Evolutionary conservation across 2,888 invertebrate genomes (phyloP).

Genomic region (Trichopria drosophilae): DNA sequence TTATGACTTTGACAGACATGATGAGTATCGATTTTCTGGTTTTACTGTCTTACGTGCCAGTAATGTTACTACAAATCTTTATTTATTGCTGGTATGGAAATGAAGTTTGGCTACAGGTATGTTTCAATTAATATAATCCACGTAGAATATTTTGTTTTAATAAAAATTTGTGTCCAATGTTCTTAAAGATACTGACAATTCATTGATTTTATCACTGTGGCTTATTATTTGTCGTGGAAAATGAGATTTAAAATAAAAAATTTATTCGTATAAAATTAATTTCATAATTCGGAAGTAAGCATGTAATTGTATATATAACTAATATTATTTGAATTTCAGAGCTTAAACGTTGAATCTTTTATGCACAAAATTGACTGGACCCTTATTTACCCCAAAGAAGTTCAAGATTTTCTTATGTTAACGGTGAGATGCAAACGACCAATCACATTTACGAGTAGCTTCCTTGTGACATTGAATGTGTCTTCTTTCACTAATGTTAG

Average conservation of each 20-base stretch:
- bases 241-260: too few relatives aligned
- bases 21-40: too few relatives aligned
- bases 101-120: constrained; percentile 36
- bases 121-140: too few relatives aligned
- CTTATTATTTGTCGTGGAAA: too few relatives aligned
- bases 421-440: constrained; percentile 38
- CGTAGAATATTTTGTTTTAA: too few relatives aligned
- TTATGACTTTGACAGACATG: too few relatives aligned
- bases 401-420: constrained; percentile 35
- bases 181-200: too few relatives aligned
- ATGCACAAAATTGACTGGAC: constrained; percentile 41
- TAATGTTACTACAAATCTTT: constrained; percentile 44
- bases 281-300: not conserved
- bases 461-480: constrained; percentile 38
- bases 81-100: constrained; percentile 42
- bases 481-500: constrained; percentile 42
- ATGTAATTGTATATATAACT: too few relatives aligned
- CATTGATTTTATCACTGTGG: too few relatives aligned
- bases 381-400: constrained; percentile 24
- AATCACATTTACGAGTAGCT: constrained; percentile 37
- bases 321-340: constrained; percentile 28
- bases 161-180: not conserved
- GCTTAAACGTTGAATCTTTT: constrained; percentile 32
- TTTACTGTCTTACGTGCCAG: too few relatives aligned
- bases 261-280: too few relatives aligned